These are phyloP conservation scores for Tyrannus savana DNA, from an alignment of 2,113 vertebrate species.

Conservation along the genomic window DNA sequence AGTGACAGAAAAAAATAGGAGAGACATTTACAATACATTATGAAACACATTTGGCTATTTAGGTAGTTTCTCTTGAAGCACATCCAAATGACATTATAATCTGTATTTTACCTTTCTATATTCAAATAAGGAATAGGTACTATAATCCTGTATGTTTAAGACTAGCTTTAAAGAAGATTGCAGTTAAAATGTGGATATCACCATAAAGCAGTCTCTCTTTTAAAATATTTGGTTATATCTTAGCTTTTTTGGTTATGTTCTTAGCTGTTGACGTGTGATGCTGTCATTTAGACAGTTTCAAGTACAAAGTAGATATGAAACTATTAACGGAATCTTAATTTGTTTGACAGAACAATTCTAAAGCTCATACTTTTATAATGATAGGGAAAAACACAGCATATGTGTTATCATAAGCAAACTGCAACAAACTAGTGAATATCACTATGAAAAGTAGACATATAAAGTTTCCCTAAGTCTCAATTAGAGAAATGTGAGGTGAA, in stretches of 20 bases:
- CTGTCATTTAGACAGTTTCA: background rate
- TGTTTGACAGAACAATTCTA: background rate
- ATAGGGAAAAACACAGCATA: background rate
- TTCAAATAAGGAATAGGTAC: background rate
- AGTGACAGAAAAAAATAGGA: constrained; percentile 19
- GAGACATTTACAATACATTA: constrained; percentile 23
- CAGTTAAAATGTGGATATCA: background rate
- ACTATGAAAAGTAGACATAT: background rate
- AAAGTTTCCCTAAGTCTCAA: background rate
- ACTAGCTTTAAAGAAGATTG: background rate
- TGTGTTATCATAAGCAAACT: background rate
- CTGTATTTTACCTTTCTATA: constrained; percentile 1
- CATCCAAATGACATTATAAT: background rate
- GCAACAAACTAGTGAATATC: background rate
- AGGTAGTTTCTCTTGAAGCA: background rate
- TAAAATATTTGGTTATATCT: background rate
- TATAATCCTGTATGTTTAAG: background rate
- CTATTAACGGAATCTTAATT: background rate
- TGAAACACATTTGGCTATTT: background rate
- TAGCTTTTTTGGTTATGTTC: no score
- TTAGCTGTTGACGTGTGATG: background rate
- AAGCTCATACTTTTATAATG: background rate
- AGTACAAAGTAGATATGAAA: background rate
- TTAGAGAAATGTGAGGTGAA: background rate
- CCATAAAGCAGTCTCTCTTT: background rate